Evolutionary conservation across 2,113 vertebrate genomes (phyloP).

Genomic region (Diadophis punctatus): DNA sequence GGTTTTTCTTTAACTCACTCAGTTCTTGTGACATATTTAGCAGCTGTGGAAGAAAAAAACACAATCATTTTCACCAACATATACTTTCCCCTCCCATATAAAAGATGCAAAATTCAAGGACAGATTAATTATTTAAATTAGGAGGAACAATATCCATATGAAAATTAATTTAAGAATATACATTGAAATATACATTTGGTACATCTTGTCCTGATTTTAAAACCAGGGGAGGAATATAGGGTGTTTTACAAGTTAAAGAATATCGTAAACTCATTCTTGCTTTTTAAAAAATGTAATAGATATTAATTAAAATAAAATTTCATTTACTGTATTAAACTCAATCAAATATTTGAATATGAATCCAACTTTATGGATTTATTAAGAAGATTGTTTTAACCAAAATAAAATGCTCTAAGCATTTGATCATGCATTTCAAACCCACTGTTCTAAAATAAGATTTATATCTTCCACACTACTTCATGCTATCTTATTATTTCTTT

Average conservation of each 20-base stretch:
- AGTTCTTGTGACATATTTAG: slow-evolving; percentile 97
- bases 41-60: slow-evolving; percentile 71
- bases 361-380: not conserved
- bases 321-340: not conserved
- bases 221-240: not conserved
- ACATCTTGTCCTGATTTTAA: not conserved
- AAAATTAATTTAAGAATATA: not conserved
- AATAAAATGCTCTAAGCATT: not conserved
- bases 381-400: not conserved
- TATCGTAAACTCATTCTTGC: slow-evolving; percentile 15
- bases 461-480: not conserved
- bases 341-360: not conserved
- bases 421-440: not conserved
- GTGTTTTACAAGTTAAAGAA: not conserved
- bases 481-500: not conserved
- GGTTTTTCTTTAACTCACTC: slow-evolving; percentile 86
- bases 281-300: not conserved
- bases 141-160: not conserved
- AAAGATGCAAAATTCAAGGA: not conserved
- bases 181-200: not conserved
- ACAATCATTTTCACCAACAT: not conserved
- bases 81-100: slow-evolving; percentile 1
- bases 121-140: not conserved
- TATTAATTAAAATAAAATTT: slow-evolving; percentile 1
- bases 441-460: not conserved